Evolutionary conservation across 2,113 vertebrate genomes (phyloP).

Genomic region (Nycticorax nycticorax): DNA sequence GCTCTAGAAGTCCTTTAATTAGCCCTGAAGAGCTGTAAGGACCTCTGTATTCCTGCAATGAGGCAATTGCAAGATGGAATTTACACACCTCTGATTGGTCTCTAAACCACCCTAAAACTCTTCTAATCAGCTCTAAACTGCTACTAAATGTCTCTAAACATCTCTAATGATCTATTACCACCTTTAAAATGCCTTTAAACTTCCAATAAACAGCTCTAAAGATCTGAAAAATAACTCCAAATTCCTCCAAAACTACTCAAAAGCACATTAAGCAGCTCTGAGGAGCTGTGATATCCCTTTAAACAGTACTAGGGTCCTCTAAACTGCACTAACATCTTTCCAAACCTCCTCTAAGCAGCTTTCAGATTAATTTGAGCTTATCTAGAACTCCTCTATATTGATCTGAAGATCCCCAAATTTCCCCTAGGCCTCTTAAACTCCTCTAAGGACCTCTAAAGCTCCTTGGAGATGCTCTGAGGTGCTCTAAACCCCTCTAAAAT

Average conservation of each 20-base stretch:
- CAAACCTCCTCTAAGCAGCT: not conserved
- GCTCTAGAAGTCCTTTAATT: not conserved
- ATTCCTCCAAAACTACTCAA: not conserved
- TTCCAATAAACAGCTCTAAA: not conserved
- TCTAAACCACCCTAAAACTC: not conserved
- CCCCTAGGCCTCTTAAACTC: not conserved
- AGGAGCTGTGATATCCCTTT: not conserved
- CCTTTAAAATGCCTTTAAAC: not conserved
- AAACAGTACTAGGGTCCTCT: not conserved
- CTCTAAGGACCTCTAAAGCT: not conserved
- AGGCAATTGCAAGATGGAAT: not conserved
- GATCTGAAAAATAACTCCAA: not conserved
- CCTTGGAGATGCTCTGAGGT: not conserved
- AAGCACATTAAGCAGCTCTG: not conserved
- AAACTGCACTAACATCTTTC: not conserved
- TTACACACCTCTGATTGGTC: not conserved
- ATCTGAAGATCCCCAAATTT: not conserved
- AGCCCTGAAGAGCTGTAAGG: not conserved
- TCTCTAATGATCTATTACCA: not conserved
- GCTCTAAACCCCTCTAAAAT: not conserved
- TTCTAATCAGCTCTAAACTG: not conserved
- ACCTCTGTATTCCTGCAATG: not conserved
- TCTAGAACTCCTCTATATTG: not conserved
- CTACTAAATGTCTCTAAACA: not conserved
- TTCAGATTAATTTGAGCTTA: not conserved